Evolutionary conservation across 2,113 vertebrate genomes (phyloP).

Genomic region (Delphinus delphis): DNA sequence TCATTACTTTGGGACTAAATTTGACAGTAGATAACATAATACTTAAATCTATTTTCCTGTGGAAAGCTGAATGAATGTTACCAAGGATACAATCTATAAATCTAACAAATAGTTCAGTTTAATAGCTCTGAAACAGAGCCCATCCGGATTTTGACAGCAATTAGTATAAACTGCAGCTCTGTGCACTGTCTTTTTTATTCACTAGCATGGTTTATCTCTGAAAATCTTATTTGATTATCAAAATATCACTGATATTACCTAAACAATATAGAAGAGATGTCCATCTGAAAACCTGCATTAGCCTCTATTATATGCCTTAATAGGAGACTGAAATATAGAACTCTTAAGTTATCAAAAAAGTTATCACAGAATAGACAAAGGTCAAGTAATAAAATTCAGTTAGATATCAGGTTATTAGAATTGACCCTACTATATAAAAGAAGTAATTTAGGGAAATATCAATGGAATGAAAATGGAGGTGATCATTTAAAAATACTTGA

Average conservation of each 20-base stretch:
- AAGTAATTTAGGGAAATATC: slow-evolving; percentile 20
- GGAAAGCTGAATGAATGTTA: slow-evolving; percentile 45
- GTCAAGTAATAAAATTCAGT: background rate
- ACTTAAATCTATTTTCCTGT: slow-evolving; percentile 45
- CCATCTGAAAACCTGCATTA: background rate
- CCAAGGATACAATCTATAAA: slow-evolving; percentile 34
- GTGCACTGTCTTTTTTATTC: background rate
- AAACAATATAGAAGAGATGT: slow-evolving; percentile 26
- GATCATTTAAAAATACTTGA: slow-evolving; percentile 23
- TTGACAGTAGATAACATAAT: slow-evolving; percentile 42
- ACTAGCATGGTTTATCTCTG: background rate
- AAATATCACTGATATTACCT: background rate
- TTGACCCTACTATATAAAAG: background rate
- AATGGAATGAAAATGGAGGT: background rate
- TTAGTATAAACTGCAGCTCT: background rate
- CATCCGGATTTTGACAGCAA: background rate
- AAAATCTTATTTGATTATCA: slow-evolving; percentile 36
- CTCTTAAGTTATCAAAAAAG: background rate
- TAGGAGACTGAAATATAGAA: slow-evolving; percentile 16
- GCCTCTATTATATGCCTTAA: background rate
- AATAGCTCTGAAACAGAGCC: slow-evolving; percentile 30
- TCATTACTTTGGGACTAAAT: slow-evolving; percentile 36
- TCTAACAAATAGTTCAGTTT: background rate
- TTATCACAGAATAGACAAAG: slow-evolving; percentile 10
- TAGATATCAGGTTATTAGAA: background rate